Evolutionary conservation across 2,113 vertebrate genomes (phyloP).

Genomic region (Oncorhynchus mykiss): DNA sequence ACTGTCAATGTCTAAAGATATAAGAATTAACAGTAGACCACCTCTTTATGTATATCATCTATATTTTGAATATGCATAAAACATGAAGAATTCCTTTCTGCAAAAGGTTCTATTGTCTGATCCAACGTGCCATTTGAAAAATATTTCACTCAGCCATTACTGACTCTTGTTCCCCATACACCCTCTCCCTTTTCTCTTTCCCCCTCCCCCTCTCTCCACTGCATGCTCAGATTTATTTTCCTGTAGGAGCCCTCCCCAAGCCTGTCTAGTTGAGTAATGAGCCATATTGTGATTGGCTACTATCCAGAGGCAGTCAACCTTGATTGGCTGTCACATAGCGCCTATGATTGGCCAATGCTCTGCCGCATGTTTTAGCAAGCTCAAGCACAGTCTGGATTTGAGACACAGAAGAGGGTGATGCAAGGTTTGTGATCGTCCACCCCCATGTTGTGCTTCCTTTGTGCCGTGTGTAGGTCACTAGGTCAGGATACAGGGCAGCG

Average conservation of each 20-base stretch:
- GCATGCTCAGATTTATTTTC: slow-evolving; percentile 49
- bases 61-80: too few species aligned
- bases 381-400: slow-evolving; percentile 50
- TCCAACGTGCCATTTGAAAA: too few species aligned
- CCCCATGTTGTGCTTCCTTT: slow-evolving; percentile 51
- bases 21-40: too few species aligned
- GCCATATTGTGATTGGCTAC: slow-evolving; percentile 64
- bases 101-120: too few species aligned
- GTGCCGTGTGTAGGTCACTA: slow-evolving; percentile 23
- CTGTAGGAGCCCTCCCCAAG: slow-evolving; percentile 49
- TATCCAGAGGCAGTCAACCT: slow-evolving; percentile 29
- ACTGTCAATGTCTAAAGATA: too few species aligned
- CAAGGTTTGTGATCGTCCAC: slow-evolving; percentile 74
- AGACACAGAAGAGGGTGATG: slow-evolving; percentile 72
- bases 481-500: slow-evolving; percentile 1
- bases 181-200: background rate
- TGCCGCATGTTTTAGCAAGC: slow-evolving; percentile 47
- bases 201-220: background rate
- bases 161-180: background rate
- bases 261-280: slow-evolving; percentile 27
- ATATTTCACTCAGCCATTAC: background rate
- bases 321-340: slow-evolving; percentile 65
- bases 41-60: too few species aligned
- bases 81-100: too few species aligned
- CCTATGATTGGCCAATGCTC: slow-evolving; percentile 64